Conservation (phyloP, 2,888 invertebrate species). For the Epistrophella euchroma region DNA sequence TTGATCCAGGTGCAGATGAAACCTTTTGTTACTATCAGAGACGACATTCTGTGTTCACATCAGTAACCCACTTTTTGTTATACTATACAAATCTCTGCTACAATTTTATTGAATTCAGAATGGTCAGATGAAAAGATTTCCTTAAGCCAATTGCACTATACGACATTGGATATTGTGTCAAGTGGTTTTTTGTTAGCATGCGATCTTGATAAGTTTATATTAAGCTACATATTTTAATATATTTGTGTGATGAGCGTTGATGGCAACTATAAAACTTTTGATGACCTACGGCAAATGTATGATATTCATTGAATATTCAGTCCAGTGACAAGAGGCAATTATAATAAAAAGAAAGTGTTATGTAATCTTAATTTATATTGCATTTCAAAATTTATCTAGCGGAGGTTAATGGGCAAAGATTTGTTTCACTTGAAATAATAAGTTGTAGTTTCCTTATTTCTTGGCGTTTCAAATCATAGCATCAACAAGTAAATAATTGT, state of each 20-base stretch:
- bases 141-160: constrained; percentile 56
- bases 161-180: constrained; percentile 66
- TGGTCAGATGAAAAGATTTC: constrained; percentile 61
- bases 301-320: constrained; percentile 20
- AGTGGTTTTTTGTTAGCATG: constrained; percentile 69
- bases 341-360: constrained; percentile 45
- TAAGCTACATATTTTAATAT: constrained; percentile 39
- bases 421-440: constrained; percentile 41
- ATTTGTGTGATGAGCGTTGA: constrained; percentile 38
- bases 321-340: constrained; percentile 52
- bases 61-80: constrained; percentile 37
- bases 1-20: constrained; percentile 56
- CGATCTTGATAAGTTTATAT: constrained; percentile 67
- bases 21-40: background rate
- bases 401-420: constrained; percentile 29
- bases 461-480: background rate
- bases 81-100: constrained; percentile 30
- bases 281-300: constrained; percentile 3
- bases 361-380: constrained; percentile 39
- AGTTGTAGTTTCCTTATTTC: constrained; percentile 40
- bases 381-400: constrained; percentile 44
- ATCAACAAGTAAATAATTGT: background rate
- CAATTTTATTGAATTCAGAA: constrained; percentile 30
- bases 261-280: background rate
- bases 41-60: constrained; percentile 26